phyloP scores from a whole-genome alignment of 1,140 invertebrate genomes.

The Sycophaga agraensis region DNA sequence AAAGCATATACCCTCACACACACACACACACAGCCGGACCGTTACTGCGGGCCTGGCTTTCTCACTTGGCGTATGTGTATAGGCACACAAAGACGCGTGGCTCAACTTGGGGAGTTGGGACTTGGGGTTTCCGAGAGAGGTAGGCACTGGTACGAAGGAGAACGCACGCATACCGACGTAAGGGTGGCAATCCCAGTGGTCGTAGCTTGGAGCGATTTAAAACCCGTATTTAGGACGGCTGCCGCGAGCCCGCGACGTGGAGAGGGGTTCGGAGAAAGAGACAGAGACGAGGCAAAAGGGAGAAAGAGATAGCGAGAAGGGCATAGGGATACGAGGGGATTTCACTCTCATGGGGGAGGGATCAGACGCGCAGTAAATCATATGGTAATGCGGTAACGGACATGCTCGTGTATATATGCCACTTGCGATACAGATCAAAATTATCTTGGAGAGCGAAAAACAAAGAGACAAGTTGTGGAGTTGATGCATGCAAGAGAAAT shows the following conservation, averaged over 20 bases:
- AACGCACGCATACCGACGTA: neutral
- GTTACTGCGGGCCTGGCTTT: too few species aligned
- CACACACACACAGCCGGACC: neutral
- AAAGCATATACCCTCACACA: neutral
- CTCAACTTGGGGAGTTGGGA: too few species aligned
- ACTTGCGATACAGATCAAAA: neutral
- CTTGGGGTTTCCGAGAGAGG: too few species aligned
- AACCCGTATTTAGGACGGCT: conserved; percentile 40
- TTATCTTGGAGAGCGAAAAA: neutral
- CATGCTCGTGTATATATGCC: neutral
- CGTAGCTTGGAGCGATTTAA: conserved; percentile 48
- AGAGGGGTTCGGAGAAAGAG: neutral
- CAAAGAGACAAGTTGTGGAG: neutral
- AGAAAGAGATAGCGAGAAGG: conserved; percentile 11
- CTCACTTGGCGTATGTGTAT: too few species aligned
- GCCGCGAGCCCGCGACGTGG: neutral
- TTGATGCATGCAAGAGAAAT: conserved; percentile 1
- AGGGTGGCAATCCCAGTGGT: neutral
- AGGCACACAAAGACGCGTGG: neutral
- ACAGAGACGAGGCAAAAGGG: conserved; percentile 1
- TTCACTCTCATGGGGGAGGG: conserved; percentile 25
- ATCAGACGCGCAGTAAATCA: conserved; percentile 47
- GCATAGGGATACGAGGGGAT: neutral
- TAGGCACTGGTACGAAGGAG: neutral
- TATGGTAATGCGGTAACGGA: conserved; percentile 50